These are phyloP conservation scores for Silurus lanzhouensis DNA, from an alignment of 2,797 vertebrate species.

Conservation along the genomic window DNA sequence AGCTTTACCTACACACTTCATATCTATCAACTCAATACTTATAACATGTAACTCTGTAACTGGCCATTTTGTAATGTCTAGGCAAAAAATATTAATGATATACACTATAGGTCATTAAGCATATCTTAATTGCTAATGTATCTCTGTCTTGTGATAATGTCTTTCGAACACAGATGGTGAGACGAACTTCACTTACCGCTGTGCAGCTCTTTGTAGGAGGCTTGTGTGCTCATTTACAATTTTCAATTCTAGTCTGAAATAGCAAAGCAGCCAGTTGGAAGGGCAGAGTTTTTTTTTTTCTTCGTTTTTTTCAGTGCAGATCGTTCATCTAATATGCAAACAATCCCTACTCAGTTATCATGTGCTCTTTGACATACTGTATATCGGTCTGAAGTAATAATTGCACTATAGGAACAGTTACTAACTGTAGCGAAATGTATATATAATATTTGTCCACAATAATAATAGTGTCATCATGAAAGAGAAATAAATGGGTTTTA, in stretches of 20 bases:
- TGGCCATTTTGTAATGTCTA: neutral
- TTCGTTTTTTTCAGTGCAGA: conserved; percentile 24
- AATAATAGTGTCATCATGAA: conserved; percentile 35
- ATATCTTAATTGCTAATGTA: conserved; percentile 24
- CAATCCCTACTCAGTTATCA: conserved; percentile 27
- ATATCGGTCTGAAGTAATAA: conserved; percentile 39
- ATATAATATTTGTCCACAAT: conserved; percentile 44
- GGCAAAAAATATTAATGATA: neutral
- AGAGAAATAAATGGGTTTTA: conserved; percentile 46
- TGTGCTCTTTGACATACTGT: conserved; percentile 16
- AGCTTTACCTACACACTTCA: neutral
- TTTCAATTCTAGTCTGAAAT: conserved; percentile 4
- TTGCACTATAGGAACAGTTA: conserved; percentile 36
- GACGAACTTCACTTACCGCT: conserved; percentile 1
- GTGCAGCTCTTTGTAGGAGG: conserved; percentile 34
- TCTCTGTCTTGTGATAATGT: conserved; percentile 33
- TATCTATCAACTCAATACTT: neutral
- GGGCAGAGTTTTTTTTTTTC: neutral
- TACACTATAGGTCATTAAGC: neutral
- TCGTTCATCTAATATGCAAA: conserved; percentile 48
- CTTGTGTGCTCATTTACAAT: conserved; percentile 10
- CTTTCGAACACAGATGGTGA: conserved; percentile 1
- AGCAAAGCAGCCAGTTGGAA: conserved; percentile 5
- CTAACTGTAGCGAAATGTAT: conserved; percentile 47
- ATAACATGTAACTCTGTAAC: neutral